A percentile compares a stretch with the other conserved stretches of the same genome.
phyloP scores from a whole-genome alignment of 2,797 vertebrate genomes.

The Nannoperca obscura region DNA sequence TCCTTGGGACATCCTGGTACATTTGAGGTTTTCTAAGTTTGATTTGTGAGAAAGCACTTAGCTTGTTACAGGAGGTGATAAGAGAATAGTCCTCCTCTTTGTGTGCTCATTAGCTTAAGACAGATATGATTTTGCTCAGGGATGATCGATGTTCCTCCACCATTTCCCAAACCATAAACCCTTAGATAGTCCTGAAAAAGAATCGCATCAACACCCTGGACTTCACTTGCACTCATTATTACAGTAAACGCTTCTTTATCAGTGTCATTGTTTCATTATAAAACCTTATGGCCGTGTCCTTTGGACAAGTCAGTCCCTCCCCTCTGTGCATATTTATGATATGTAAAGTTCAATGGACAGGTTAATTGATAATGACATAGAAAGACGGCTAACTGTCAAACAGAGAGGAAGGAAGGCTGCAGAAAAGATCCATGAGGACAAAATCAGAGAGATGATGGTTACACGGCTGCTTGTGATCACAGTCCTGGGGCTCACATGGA shows the following conservation, averaged over 20 bases:
- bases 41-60: too few relatives aligned
- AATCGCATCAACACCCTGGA: background rate
- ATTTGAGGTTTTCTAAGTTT: too few relatives aligned
- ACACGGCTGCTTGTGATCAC: conserved; percentile 53
- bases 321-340: conserved; percentile 41
- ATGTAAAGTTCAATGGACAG: conserved; percentile 17
- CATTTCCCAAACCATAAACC: background rate
- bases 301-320: conserved; percentile 61
- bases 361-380: conserved; percentile 44
- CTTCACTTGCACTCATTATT: conserved; percentile 4
- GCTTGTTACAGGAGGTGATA: too few relatives aligned
- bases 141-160: too few relatives aligned
- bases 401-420: conserved; percentile 12
- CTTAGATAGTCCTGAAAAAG: background rate
- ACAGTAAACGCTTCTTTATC: conserved; percentile 28
- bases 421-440: conserved; percentile 22
- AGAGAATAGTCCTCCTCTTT: too few relatives aligned
- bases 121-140: too few relatives aligned
- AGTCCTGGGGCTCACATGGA: conserved; percentile 65
- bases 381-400: background rate
- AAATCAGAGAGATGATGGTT: conserved; percentile 55
- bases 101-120: too few relatives aligned
- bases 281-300: conserved; percentile 44
- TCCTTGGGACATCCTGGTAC: too few relatives aligned
- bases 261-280: conserved; percentile 18